Evolutionary conservation across 2,113 vertebrate genomes (phyloP).

Genomic region (Boleophthalmus pectinirostris): DNA sequence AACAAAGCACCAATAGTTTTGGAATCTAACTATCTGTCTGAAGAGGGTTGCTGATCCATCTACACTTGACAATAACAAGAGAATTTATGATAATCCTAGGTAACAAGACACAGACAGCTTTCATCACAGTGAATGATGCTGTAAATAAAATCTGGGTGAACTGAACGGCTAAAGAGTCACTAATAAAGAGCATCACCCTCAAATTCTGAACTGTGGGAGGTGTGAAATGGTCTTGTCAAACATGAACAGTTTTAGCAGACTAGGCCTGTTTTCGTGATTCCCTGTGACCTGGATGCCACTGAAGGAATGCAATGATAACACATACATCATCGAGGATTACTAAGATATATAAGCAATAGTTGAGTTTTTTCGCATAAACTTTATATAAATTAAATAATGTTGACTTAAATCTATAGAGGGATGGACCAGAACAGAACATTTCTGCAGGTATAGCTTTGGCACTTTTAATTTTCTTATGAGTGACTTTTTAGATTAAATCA

Average conservation of each 20-base stretch:
- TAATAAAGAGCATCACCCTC: not conserved
- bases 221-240: not conserved
- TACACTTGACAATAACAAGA: not conserved
- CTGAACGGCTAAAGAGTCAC: not conserved
- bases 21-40: not conserved
- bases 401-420: not conserved
- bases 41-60: not conserved
- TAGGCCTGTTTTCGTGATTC: not conserved
- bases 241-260: not conserved
- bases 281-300: slow-evolving; percentile 2
- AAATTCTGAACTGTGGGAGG: not conserved
- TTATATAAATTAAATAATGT: not conserved
- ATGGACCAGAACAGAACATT: not conserved
- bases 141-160: not conserved
- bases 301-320: slow-evolving; percentile 5
- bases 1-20: not conserved
- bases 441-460: not conserved
- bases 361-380: not conserved
- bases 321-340: not conserved
- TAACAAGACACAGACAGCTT: not conserved
- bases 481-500: not conserved
- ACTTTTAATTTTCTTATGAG: not conserved
- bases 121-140: not conserved
- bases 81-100: not conserved
- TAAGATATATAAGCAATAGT: not conserved